Evolutionary conservation across 2,888 invertebrate species (phyloP).

Genomic region (Pseudanteris insignis): DNA sequence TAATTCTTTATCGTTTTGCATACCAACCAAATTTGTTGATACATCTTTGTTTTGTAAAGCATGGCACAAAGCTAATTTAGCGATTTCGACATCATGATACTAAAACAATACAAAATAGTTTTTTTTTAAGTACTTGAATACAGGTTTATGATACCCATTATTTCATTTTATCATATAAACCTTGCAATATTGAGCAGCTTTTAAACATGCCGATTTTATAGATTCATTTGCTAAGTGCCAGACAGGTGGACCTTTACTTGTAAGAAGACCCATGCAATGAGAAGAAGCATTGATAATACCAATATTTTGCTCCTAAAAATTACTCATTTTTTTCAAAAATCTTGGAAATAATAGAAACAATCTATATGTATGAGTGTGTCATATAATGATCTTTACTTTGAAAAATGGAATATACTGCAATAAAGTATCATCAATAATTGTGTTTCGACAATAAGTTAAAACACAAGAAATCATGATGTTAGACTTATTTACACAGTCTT

Average conservation of each 20-base stretch:
- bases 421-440: constrained; percentile 82
- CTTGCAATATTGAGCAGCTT: constrained; percentile 75
- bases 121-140: too few relatives aligned
- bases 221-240: constrained; percentile 84
- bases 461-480: constrained; percentile 75
- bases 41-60: constrained; percentile 71
- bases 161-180: constrained; percentile 63
- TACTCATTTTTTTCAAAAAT: constrained; percentile 10
- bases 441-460: constrained; percentile 82
- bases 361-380: too few relatives aligned
- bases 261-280: constrained; percentile 84
- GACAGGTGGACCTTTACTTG: constrained; percentile 75
- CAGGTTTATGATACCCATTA: too few relatives aligned
- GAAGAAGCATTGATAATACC: constrained; percentile 87
- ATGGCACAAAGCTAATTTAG: constrained; percentile 77
- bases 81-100: constrained; percentile 74
- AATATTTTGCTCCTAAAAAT: constrained; percentile 72
- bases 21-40: constrained; percentile 80
- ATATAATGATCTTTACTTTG: constrained; percentile 76
- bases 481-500: constrained; percentile 76
- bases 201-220: constrained; percentile 71
- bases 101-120: constrained; percentile 52
- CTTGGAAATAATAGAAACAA: too few relatives aligned
- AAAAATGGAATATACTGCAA: constrained; percentile 79
- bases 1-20: constrained; percentile 74